A percentile compares a stretch with the other conserved stretches of the same genome.
phyloP scores from a whole-genome alignment of 2,113 vertebrate species.

The Plecotus auritus region DNA sequence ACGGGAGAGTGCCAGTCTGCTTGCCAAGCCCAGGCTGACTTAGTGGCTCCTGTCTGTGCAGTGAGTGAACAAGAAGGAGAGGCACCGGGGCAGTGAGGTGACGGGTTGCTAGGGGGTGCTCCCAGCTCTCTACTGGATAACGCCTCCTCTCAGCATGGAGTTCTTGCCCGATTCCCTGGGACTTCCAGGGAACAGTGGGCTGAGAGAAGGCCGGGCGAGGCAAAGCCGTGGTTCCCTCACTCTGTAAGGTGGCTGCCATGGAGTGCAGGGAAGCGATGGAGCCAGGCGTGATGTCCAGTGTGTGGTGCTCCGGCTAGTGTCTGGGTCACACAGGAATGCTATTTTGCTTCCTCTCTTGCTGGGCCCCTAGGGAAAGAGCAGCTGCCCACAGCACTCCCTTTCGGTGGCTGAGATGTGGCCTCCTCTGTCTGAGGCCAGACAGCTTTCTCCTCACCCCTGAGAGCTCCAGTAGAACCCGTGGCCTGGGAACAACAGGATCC shows the following conservation, averaged over 20 bases:
- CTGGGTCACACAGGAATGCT: not conserved
- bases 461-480: not conserved
- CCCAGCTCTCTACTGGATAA: not conserved
- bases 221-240: not conserved
- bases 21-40: not conserved
- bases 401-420: not conserved
- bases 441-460: not conserved
- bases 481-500: not conserved
- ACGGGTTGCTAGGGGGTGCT: not conserved
- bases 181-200: not conserved
- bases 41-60: not conserved
- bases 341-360: not conserved
- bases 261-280: not conserved
- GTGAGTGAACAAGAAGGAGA: not conserved
- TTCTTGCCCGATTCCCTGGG: not conserved
- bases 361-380: not conserved
- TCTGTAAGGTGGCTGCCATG: not conserved
- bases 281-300: not conserved
- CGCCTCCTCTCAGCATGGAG: not conserved
- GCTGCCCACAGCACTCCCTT: not conserved
- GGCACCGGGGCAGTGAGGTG: not conserved
- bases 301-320: not conserved
- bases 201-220: not conserved
- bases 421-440: not conserved
- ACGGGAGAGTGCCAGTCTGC: fast-evolving